phyloP scores from a whole-genome alignment of 2,113 vertebrate species.

The Acrocephalus arundinaceus region DNA sequence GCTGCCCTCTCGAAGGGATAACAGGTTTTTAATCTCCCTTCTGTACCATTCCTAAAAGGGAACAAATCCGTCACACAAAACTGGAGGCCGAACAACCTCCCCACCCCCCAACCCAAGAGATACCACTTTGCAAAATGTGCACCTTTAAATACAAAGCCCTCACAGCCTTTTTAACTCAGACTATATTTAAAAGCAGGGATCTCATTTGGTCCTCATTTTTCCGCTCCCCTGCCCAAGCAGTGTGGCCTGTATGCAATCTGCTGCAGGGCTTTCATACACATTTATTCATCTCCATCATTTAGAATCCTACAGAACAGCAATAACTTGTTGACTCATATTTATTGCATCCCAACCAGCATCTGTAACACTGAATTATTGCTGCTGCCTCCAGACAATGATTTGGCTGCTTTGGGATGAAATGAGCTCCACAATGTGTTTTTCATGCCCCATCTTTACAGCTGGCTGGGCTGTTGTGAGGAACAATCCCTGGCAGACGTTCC shows the following conservation, averaged over 20 bases:
- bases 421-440: neutral
- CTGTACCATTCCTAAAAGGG: constrained; percentile 73
- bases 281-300: neutral
- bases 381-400: neutral
- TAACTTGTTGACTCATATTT: neutral
- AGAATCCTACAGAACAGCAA: neutral
- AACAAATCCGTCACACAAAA: constrained; percentile 50
- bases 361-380: neutral
- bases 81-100: neutral
- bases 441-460: neutral
- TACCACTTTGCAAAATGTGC: neutral
- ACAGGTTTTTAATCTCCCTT: constrained; percentile 72
- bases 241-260: neutral
- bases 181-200: neutral
- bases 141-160: neutral
- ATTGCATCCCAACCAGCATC: neutral
- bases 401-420: neutral
- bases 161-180: neutral
- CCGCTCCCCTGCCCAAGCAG: neutral
- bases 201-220: neutral
- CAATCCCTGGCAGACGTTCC: neutral
- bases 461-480: neutral
- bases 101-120: neutral
- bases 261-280: neutral
- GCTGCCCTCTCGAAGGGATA: constrained; percentile 56